Conservation (phyloP, 2,888 invertebrate genomes). For the Lycophotia porphyrea region DNA sequence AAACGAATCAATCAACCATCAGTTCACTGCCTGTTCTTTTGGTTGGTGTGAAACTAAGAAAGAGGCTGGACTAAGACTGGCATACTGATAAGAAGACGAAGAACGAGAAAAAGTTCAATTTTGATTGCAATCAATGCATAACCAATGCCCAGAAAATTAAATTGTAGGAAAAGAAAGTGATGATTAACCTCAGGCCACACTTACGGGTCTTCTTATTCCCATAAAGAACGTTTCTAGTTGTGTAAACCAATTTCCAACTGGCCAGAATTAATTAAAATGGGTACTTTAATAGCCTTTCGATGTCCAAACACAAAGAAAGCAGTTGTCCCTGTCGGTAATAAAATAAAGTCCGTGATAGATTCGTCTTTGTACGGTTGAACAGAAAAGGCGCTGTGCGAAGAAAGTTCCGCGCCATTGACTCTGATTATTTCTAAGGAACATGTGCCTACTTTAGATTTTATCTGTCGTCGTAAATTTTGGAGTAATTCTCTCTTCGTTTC, state of each 20-base stretch:
- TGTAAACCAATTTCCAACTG: not conserved
- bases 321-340: slow-evolving; percentile 31
- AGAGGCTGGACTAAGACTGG: not conserved
- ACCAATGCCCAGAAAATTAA: not conserved
- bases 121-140: not conserved
- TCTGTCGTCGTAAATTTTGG: slow-evolving; percentile 42
- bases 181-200: not conserved
- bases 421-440: slow-evolving; percentile 5
- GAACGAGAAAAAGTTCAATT: not conserved
- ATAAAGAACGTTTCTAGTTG: not conserved
- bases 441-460: slow-evolving; percentile 49
- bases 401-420: slow-evolving; percentile 38
- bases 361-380: slow-evolving; percentile 43
- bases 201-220: not conserved
- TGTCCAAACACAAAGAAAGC: slow-evolving; percentile 37
- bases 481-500: not conserved
- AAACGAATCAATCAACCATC: not conserved
- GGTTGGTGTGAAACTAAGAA: not conserved
- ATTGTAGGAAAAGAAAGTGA: not conserved
- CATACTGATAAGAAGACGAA: not conserved
- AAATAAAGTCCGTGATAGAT: slow-evolving; percentile 46
- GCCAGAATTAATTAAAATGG: slow-evolving; percentile 5
- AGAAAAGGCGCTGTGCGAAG: slow-evolving; percentile 39
- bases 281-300: not conserved
- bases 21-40: not conserved